phyloP scores from a whole-genome alignment of 2,888 invertebrate species.

The Dioctria rufipes region DNA sequence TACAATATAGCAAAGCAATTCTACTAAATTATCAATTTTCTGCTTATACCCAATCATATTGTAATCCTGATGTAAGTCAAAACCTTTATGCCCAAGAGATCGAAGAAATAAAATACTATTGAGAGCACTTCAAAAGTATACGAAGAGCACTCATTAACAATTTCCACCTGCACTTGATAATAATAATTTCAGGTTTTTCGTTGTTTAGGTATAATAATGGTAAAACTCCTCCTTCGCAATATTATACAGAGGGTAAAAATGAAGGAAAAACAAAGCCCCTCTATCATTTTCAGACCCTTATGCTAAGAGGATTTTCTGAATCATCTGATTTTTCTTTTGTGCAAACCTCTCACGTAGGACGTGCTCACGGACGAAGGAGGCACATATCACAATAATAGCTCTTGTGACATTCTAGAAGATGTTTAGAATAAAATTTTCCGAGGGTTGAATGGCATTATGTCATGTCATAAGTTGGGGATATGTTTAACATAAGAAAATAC shows the following conservation, averaged over 20 bases:
- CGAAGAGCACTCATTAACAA: no score
- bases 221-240: not conserved
- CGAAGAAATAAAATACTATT: no score
- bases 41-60: no score
- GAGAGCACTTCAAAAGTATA: no score
- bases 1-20: no score
- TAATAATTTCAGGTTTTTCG: no score
- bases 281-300: not conserved
- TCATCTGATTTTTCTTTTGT: slow-evolving; percentile 9
- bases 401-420: not conserved
- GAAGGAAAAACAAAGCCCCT: not conserved
- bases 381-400: slow-evolving; percentile 17
- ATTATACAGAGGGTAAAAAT: not conserved
- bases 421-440: not conserved
- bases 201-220: no score
- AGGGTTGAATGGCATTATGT: slow-evolving; percentile 13
- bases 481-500: slow-evolving; percentile 15
- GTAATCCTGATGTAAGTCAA: no score
- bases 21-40: no score
- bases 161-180: no score
- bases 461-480: slow-evolving; percentile 20
- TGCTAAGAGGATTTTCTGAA: slow-evolving; percentile 17
- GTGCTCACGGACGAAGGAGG: not conserved
- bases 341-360: slow-evolving; percentile 1
- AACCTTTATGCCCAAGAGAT: no score